These are phyloP conservation scores for Pomacea canaliculata DNA, from an alignment of 2,888 invertebrate species.

Conservation along the genomic window DNA sequence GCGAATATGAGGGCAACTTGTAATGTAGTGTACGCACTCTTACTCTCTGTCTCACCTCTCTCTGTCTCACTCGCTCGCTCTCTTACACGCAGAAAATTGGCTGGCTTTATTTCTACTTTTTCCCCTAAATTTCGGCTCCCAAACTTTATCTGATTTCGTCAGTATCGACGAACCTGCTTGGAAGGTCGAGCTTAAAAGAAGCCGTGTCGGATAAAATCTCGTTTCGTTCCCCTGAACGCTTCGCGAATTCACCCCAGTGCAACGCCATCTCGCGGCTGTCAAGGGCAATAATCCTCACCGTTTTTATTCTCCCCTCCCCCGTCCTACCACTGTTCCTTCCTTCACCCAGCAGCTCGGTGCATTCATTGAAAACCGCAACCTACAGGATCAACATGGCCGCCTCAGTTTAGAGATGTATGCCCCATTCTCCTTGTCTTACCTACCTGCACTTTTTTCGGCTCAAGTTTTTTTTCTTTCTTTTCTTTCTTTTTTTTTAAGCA, in stretches of 20 bases:
- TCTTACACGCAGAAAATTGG: not conserved
- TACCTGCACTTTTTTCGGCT: no score
- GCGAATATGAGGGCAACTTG: not conserved
- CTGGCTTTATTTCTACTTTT: not conserved
- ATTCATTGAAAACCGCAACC: no score
- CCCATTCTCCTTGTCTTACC: no score
- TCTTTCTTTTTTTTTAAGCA: not conserved
- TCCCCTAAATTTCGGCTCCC: not conserved
- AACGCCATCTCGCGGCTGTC: not conserved
- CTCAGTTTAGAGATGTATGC: no score
- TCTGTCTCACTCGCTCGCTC: not conserved
- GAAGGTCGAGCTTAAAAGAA: not conserved
- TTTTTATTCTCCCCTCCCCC: not conserved
- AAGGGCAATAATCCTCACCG: slow-evolving; percentile 18
- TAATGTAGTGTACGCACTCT: no score
- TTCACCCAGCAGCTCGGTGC: no score
- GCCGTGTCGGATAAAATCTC: slow-evolving; percentile 8
- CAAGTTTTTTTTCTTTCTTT: no score
- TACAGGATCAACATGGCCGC: no score
- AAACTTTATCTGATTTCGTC: slow-evolving; percentile 7
- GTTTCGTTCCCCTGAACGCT: no score
- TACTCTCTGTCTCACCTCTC: no score
- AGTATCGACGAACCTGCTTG: not conserved
- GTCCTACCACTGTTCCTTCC: slow-evolving; percentile 6
- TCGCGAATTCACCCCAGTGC: slow-evolving; percentile 16